Base-by-base conservation (phyloP, 2,797 vertebrate species). In the Mormyrops boulengeri region DNA sequence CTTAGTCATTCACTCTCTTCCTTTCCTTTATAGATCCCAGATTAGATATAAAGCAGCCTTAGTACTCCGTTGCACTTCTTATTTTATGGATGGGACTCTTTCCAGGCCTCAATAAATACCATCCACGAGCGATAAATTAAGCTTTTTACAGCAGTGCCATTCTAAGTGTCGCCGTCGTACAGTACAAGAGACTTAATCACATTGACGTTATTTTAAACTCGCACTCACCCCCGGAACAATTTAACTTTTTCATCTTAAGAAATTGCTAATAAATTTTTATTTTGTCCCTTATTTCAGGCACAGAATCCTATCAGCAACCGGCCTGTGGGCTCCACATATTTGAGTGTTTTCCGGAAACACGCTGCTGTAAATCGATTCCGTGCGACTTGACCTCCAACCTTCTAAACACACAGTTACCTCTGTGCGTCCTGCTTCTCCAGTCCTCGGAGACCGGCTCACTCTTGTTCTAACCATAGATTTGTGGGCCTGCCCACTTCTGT, bases 331-430 rank as follows among this genome's bases (percentile, higher is more conserved):
- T 57, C 14, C 52, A 44, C 8, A 34, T 34, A 87, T 87, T 87
- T 11, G 34, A 19, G 38, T 8, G 53, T 60, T 87, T 87, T 57
- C 52, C 17, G 85, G 26, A 86, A 86, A 87, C 22, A n/a, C 0
- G 14, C 52, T 12, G 85, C 14, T 7, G 50, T 87, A 87, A 87
- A 87, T 87, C 17, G 50, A 38, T 87, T 87, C 50, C 17, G 53
- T 60, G 85, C 57, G 4, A 57, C 53, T 87, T 87, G 53, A 19
- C 85, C 85, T 87, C 34, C 53, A 30, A 87, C 85, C 85, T 87
- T 87, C 34, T 87, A 60, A 87, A 44, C 52, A 87, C 53, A 87
- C 53, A 87, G 85, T 87, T 87, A 87, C 85, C 85, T 87, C 19
- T 60, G 34, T 44, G 85, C 7, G 14, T 47, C 84, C 85, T 60